These are phyloP conservation scores for Meandrina meandrites DNA, from an alignment of 92 coral and sea anemone species.

Conservation along the genomic window DNA sequence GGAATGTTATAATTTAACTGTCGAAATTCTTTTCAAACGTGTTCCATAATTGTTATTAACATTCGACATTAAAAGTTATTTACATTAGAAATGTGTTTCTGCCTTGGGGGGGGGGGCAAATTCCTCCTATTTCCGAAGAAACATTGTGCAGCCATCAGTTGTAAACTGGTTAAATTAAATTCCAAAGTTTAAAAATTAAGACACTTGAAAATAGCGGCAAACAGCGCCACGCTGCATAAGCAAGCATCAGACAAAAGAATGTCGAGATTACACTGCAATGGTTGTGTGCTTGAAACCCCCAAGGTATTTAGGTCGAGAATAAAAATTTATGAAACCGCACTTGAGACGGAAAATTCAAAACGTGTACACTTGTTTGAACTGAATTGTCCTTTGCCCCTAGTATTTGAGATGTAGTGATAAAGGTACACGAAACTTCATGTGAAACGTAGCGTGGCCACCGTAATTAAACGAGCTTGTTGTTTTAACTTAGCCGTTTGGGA, in stretches of 20 bases:
- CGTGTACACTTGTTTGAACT: neutral
- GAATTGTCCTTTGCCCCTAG: neutral
- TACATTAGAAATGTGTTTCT: neutral
- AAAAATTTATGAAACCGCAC: neutral
- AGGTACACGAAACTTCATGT: too few relatives aligned
- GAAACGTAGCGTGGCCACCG: neutral
- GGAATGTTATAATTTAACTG: neutral
- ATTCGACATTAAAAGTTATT: neutral
- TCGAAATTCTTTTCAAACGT: neutral
- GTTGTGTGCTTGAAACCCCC: neutral
- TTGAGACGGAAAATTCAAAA: neutral
- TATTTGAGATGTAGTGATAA: neutral
- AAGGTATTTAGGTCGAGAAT: neutral
- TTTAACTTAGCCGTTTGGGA: neutral
- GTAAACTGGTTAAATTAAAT: slow-evolving; percentile 1
- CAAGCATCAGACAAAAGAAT: slow-evolving; percentile 11
- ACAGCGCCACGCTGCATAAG: neutral
- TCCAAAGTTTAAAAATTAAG: neutral
- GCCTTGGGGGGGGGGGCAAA: slow-evolving; percentile 16
- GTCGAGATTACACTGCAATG: neutral
- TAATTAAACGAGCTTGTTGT: neutral
- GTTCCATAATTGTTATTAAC: slow-evolving; percentile 4
- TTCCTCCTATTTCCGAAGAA: neutral
- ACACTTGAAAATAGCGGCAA: slow-evolving; percentile 3
- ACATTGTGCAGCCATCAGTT: neutral